These are phyloP conservation scores for Carduelis carduelis DNA, from an alignment of 2,797 vertebrate genomes.

Conservation along the genomic window DNA sequence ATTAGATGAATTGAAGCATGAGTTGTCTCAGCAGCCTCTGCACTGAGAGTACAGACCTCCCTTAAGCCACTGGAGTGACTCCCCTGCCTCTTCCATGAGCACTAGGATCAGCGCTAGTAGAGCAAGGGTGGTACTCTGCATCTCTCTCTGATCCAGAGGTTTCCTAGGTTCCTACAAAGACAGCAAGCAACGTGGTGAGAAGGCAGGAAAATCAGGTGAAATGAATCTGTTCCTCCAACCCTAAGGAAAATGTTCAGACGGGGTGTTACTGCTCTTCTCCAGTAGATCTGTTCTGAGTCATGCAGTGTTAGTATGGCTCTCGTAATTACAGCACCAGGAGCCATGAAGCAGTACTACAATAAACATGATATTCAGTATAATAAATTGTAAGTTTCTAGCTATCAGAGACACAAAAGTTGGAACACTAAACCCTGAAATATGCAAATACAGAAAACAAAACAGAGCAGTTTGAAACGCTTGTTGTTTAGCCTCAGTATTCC, in stretches of 20 bases:
- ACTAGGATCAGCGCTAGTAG: not conserved
- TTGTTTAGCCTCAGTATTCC: not conserved
- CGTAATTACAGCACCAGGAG: not conserved
- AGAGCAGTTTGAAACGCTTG: rapidly evolving
- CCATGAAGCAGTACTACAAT: not conserved
- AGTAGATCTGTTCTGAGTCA: not conserved
- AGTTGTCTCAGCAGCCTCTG: not conserved
- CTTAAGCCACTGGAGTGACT: not conserved
- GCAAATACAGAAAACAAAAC: not conserved
- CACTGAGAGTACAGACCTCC: not conserved
- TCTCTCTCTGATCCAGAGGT: not conserved
- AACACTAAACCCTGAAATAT: not conserved
- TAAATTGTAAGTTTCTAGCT: not conserved
- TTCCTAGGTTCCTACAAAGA: not conserved
- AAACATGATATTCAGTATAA: not conserved
- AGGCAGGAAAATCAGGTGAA: not conserved
- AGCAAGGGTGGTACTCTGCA: rapidly evolving
- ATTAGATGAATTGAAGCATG: not conserved
- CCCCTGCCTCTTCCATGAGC: not conserved
- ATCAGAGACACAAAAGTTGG: not conserved
- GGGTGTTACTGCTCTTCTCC: not conserved
- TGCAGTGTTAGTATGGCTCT: not conserved
- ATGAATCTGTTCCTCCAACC: not conserved
- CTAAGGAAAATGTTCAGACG: not conserved
- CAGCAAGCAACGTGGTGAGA: rapidly evolving